phyloP scores from a whole-genome alignment of 2,113 vertebrate species.

The Charina bottae region DNA sequence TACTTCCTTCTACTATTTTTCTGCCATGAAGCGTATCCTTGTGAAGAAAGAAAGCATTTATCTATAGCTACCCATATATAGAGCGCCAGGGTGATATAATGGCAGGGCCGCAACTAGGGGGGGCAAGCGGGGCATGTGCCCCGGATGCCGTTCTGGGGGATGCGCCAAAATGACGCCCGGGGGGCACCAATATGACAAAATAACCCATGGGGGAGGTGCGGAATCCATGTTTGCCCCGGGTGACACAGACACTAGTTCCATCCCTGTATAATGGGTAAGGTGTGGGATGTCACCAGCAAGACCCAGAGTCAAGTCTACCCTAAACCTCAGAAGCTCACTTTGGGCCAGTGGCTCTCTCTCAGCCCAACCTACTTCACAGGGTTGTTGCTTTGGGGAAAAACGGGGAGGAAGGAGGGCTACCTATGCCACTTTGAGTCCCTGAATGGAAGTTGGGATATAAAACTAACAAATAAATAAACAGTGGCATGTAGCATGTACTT shows the following conservation, averaged over 20 bases:
- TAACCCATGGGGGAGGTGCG: no score
- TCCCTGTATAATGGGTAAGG: not conserved
- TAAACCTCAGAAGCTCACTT: not conserved
- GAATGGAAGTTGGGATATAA: not conserved
- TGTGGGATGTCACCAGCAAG: not conserved
- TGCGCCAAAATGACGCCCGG: no score
- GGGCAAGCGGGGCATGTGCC: no score
- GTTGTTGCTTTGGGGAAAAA: not conserved
- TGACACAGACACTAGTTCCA: no score
- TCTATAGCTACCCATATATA: not conserved
- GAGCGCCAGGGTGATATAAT: not conserved
- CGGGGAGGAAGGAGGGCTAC: not conserved
- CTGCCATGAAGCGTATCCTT: not conserved
- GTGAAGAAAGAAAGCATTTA: not conserved
- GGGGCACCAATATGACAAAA: no score
- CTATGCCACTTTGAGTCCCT: not conserved
- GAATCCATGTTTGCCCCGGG: no score
- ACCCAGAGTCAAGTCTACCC: not conserved
- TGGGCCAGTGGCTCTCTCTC: not conserved
- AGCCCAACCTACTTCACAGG: not conserved
- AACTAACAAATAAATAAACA: not conserved
- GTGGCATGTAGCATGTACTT: not conserved
- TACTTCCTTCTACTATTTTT: not conserved
- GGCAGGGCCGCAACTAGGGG: no score
- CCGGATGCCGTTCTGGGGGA: no score